Evolutionary conservation across 1,140 invertebrate genomes (phyloP).

Genomic region (Drosophila suzukii): DNA sequence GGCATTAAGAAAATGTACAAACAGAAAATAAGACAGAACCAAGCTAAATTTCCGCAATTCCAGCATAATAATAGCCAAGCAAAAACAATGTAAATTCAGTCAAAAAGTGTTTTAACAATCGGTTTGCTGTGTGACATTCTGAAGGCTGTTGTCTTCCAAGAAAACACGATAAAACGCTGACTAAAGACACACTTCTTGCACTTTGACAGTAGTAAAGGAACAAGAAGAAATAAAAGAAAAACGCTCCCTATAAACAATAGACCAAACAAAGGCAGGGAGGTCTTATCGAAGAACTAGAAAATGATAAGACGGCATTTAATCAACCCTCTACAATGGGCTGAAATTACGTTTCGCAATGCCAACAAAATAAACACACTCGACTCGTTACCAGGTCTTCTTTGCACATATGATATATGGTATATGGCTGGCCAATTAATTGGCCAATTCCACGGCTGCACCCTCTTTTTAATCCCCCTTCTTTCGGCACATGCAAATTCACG

Average conservation of each 20-base stretch:
- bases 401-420: constrained; percentile 16
- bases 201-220: constrained; percentile 14
- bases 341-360: constrained; percentile 46
- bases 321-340: constrained; percentile 63
- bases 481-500: constrained; percentile 49
- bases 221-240: constrained; percentile 17
- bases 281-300: constrained; percentile 55
- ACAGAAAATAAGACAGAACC: constrained; percentile 28
- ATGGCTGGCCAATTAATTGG: constrained; percentile 36
- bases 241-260: constrained; percentile 23
- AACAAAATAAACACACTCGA: constrained; percentile 13
- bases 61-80: constrained; percentile 17
- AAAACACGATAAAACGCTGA: constrained; percentile 61
- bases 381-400: neutral
- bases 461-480: constrained; percentile 40
- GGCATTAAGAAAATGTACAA: neutral
- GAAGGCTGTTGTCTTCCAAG: constrained; percentile 67
- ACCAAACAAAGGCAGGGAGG: constrained; percentile 2
- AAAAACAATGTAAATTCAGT: constrained; percentile 26
- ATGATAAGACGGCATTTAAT: constrained; percentile 69
- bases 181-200: constrained; percentile 49
- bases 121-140: constrained; percentile 67
- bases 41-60: constrained; percentile 28
- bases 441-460: constrained; percentile 42
- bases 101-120: constrained; percentile 25